These are phyloP conservation scores for Heliothis peltigera DNA, from an alignment of 2,888 invertebrate genomes.

Conservation along the genomic window DNA sequence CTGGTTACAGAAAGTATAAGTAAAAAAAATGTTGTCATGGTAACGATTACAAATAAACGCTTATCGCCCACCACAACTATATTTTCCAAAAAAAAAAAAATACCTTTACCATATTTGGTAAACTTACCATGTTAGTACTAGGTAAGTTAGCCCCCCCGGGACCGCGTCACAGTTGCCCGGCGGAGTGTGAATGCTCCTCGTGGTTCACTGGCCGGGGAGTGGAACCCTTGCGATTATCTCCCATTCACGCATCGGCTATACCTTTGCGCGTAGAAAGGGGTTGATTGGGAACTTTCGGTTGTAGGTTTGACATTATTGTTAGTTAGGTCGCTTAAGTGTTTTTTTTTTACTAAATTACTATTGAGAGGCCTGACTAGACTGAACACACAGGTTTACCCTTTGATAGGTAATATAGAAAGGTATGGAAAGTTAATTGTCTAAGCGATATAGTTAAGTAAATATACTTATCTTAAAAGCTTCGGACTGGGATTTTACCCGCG, in stretches of 20 bases:
- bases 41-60: not conserved
- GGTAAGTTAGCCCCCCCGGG: conserved; percentile 33
- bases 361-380: no score
- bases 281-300: not conserved
- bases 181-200: conserved; percentile 57
- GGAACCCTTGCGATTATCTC: conserved; percentile 42
- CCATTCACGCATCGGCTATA: conserved; percentile 37
- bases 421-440: no score
- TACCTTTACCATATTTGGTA: conserved; percentile 10
- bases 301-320: not conserved
- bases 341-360: no score
- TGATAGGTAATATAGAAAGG: no score
- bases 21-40: no score
- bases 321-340: not conserved
- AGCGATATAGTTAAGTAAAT: no score
- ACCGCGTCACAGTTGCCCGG: conserved; percentile 32
- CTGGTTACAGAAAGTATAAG: no score
- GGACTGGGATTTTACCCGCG: no score
- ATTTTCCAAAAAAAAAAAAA: conserved; percentile 2
- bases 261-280: conserved; percentile 14
- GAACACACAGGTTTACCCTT: no score
- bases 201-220: conserved; percentile 36
- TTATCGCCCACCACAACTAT: not conserved
- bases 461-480: no score
- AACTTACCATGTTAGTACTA: conserved; percentile 23